Evolutionary conservation across 2,888 invertebrate species (phyloP), one percentile per base, ranked within the genome.

Genomic region (Leptinotarsa peninsularis): DNA sequence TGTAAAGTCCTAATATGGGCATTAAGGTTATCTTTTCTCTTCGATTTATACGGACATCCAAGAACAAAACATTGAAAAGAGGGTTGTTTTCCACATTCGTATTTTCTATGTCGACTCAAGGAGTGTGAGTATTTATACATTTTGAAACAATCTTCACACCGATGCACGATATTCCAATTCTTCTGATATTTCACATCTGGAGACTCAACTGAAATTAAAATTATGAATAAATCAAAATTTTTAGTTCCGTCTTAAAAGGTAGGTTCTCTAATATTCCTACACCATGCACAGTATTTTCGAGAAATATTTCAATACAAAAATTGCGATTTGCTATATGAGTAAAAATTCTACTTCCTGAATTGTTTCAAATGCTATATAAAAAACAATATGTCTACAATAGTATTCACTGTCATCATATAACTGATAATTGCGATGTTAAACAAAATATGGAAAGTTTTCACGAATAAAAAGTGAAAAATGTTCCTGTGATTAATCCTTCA

Each of bases 71-170:
- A 86, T 63, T 80, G 77, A 70, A 85, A 85, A 10, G 79, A 79
- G 14, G 84, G 82, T 54, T 80, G 81, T 69, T 86, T 85, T 4
- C 85, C 85, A 54, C 86, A 86, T 68, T 86, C 85, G 71, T 85
- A 84, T 72, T 81, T 83, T 73, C 78, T 72, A 74, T 86, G 86
- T 7, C 85, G 76, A 27, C 77, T 83, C 73, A 85, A 74, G 0
- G 86, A 84, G 76, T 83, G 82, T 1, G 82, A 83, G 69, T 84
- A 84, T 76, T 84, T 84, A 78, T 85, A 85, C 18, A 76, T 76
- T 76, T 85, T 85, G n/a, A 76, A 72, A 71, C 85, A 85, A 66
- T 76, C 76, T 10, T 79, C 67, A 76, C 84, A 84, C 67, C 73
- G 78, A 71, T 78, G 80, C 18, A 67, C 23, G 15, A 58, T 14